phyloP scores from a whole-genome alignment of 2,888 invertebrate species.

The Ophraella communa region DNA sequence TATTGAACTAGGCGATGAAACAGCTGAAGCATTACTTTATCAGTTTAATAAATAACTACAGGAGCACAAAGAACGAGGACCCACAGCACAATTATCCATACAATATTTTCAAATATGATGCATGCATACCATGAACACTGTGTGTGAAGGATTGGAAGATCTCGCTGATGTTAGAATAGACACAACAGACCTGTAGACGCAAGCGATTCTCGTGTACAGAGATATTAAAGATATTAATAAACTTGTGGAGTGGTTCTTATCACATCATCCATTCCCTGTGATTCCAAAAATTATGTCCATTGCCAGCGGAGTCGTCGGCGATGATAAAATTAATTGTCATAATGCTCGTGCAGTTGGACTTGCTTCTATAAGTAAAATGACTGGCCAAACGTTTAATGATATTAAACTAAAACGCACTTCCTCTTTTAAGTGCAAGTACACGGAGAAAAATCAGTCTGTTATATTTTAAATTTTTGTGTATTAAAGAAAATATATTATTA shows the following conservation, averaged over 20 bases:
- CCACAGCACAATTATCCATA: constrained; percentile 12
- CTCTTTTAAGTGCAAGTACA: constrained; percentile 3
- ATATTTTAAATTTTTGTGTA: background rate
- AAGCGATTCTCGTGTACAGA: constrained; percentile 50
- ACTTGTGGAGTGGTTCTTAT: constrained; percentile 41
- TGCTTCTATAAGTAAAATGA: constrained; percentile 11
- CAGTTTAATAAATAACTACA: constrained; percentile 45
- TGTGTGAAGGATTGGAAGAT: constrained; percentile 44
- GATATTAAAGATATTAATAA: constrained; percentile 41
- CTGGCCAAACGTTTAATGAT: constrained; percentile 11
- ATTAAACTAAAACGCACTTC: background rate
- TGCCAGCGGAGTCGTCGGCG: constrained; percentile 20
- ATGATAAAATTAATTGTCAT: constrained; percentile 20
- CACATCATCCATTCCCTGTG: constrained; percentile 16
- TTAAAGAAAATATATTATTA: background rate
- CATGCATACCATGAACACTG: constrained; percentile 40
- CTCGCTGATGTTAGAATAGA: constrained; percentile 42
- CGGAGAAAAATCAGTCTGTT: too few relatives aligned
- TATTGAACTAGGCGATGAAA: constrained; percentile 48
- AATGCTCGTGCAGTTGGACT: constrained; percentile 16
- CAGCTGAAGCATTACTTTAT: constrained; percentile 45
- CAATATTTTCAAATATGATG: background rate
- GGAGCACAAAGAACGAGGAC: constrained; percentile 35
- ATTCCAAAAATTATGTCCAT: constrained; percentile 16
- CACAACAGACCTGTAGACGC: constrained; percentile 45